These are phyloP conservation scores for Romanogobio albipinnatus DNA, from an alignment of 2,113 vertebrate genomes.

Conservation along the genomic window DNA sequence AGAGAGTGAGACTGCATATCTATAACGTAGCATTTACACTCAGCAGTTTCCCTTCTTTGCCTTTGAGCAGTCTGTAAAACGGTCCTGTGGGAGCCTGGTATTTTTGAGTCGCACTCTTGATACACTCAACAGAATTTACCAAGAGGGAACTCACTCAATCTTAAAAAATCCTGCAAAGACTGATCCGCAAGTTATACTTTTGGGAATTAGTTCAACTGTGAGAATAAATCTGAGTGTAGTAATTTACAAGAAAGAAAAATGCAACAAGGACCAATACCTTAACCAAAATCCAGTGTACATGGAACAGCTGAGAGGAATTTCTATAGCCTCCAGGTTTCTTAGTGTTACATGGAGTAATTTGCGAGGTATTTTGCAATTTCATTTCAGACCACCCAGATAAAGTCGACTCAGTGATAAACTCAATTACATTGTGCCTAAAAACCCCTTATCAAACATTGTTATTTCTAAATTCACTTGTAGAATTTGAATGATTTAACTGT, in stretches of 20 bases:
- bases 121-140: neutral
- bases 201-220: neutral
- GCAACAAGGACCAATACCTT: neutral
- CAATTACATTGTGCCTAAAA: neutral
- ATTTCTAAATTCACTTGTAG: no score
- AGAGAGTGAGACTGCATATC: neutral
- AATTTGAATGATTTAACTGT: no score
- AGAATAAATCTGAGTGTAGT: neutral
- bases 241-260: neutral
- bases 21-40: neutral
- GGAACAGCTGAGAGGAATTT: neutral
- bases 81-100: slow-evolving; percentile 13
- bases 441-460: neutral
- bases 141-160: neutral
- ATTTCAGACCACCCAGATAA: neutral
- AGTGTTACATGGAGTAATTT: neutral
- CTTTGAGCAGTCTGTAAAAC: slow-evolving; percentile 13
- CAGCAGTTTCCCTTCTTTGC: neutral
- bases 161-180: neutral
- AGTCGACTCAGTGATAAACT: neutral
- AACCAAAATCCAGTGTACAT: neutral
- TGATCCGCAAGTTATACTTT: neutral
- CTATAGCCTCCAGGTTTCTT: neutral
- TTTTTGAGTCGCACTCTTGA: neutral
- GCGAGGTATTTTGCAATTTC: neutral